A percentile compares a stretch with the other conserved stretches of the same genome.
Evolutionary conservation across 2,888 invertebrate species (phyloP).

Genomic region (Agonopterix arenella): DNA sequence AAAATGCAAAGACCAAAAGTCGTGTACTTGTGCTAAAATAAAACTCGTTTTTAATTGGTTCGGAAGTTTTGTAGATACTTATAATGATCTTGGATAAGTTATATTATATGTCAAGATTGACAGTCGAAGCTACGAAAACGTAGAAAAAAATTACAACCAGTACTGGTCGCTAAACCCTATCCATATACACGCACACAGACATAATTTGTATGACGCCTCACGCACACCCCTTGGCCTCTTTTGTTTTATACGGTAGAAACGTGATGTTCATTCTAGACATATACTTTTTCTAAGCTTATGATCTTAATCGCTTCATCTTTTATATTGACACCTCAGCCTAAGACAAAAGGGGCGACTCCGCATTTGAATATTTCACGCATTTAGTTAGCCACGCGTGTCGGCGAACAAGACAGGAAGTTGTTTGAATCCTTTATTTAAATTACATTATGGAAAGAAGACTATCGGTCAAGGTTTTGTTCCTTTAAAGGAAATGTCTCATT

Average conservation of each 20-base stretch:
- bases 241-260: too few species aligned
- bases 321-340: conserved; percentile 18
- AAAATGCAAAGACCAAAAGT: neutral
- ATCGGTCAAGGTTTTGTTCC: conserved; percentile 9
- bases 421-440: conserved; percentile 47
- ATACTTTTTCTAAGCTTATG: too few species aligned
- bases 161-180: too few species aligned
- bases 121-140: too few species aligned
- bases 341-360: conserved; percentile 33
- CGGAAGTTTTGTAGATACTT: neutral
- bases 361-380: conserved; percentile 61
- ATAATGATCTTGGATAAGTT: too few species aligned
- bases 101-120: too few species aligned
- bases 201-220: too few species aligned
- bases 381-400: conserved; percentile 42
- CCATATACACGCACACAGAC: too few species aligned
- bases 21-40: neutral
- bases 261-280: too few species aligned
- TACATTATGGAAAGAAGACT: conserved; percentile 8
- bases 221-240: too few species aligned
- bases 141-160: too few species aligned
- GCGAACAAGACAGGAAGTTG: conserved; percentile 26
- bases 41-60: neutral
- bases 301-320: neutral
- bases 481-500: neutral